These are phyloP conservation scores for Zosterops borbonicus DNA, from an alignment of 2,113 vertebrate species.

Conservation along the genomic window DNA sequence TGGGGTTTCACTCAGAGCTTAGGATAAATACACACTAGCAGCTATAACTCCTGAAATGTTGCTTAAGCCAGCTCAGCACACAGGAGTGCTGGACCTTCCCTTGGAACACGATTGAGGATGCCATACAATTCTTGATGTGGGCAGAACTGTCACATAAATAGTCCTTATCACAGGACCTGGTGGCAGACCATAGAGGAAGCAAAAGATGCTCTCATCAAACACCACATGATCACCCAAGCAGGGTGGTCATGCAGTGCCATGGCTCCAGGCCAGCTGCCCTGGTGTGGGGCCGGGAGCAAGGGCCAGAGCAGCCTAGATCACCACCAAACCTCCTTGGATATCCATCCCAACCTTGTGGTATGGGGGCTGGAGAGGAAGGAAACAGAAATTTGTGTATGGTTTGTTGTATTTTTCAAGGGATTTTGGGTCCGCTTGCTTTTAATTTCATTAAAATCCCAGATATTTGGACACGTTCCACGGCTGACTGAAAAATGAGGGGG, in stretches of 20 bases:
- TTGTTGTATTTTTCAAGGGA: not conserved
- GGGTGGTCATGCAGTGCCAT: fast-evolving
- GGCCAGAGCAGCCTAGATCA: not conserved
- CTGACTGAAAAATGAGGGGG: constrained; percentile 58
- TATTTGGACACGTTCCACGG: constrained; percentile 28
- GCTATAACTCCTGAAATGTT: constrained; percentile 4
- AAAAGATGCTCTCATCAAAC: constrained; percentile 19
- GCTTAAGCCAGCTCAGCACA: constrained; percentile 17
- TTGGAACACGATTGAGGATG: not conserved
- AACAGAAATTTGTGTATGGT: not conserved
- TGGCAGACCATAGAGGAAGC: not conserved
- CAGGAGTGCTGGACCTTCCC: not conserved
- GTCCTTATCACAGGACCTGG: not conserved
- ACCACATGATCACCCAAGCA: not conserved
- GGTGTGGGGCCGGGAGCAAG: not conserved
- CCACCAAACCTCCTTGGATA: not conserved
- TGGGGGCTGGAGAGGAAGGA: not conserved
- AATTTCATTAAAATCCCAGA: constrained; percentile 50
- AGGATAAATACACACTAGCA: constrained; percentile 46
- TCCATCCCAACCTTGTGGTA: not conserved
- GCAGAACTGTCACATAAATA: constrained; percentile 10
- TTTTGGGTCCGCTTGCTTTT: not conserved
- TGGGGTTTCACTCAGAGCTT: not conserved
- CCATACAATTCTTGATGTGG: not conserved
- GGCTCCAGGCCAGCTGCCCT: not conserved